phyloP scores from a whole-genome alignment of 2,113 vertebrate genomes.

The Rhinopomastus cyanomelas region DNA sequence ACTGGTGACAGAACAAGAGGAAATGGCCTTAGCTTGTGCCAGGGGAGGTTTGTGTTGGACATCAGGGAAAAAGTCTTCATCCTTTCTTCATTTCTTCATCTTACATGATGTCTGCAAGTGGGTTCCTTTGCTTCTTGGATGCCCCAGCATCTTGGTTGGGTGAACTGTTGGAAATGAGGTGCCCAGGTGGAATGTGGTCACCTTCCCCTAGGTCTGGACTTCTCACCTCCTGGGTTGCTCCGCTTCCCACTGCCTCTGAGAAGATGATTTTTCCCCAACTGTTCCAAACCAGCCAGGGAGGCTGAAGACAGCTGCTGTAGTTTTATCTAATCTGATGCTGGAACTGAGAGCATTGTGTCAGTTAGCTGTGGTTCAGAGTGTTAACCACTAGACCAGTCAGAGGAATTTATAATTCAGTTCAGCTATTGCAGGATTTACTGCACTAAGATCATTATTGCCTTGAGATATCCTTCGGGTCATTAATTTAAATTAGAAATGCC shows the following conservation, averaged over 20 bases:
- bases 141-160: neutral
- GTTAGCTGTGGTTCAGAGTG: constrained; percentile 1
- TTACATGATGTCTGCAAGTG: fast-evolving
- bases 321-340: constrained; percentile 46
- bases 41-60: too few relatives aligned
- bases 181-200: neutral
- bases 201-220: neutral
- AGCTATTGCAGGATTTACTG: constrained; percentile 37
- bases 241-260: neutral
- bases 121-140: neutral
- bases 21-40: too few relatives aligned
- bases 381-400: constrained; percentile 31
- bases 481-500: constrained; percentile 63
- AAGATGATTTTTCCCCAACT: neutral
- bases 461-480: constrained; percentile 45
- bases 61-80: too few relatives aligned
- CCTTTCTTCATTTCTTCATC: neutral
- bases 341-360: neutral
- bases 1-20: too few relatives aligned
- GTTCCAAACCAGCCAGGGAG: neutral
- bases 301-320: neutral
- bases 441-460: constrained; percentile 48
- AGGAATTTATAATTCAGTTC: constrained; percentile 56
- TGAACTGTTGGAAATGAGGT: neutral
- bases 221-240: neutral